Percentiles rank a stretch among this genome's conserved stretches.
Conservation (phyloP, 2,797 vertebrate species). For the Rhinichthys osculus region DNA sequence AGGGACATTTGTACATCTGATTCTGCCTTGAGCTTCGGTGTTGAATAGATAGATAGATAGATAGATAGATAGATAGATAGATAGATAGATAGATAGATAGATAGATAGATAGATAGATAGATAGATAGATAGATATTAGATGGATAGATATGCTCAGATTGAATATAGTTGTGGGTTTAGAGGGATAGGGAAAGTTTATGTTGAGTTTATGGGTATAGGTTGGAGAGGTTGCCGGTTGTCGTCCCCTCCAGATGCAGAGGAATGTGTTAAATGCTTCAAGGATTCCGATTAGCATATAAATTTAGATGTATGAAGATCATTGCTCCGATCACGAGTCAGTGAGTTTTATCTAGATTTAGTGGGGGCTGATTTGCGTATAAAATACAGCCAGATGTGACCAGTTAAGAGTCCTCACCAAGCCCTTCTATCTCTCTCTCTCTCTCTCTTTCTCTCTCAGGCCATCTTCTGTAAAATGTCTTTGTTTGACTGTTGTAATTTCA, state of each 20-base stretch:
- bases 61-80: constrained; percentile 7
- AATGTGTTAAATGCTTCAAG: constrained; percentile 78
- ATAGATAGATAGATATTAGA: constrained; percentile 14
- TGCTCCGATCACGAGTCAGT: constrained; percentile 80
- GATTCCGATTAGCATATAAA: constrained; percentile 83
- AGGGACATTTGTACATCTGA: not conserved
- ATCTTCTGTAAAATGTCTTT: constrained; percentile 58
- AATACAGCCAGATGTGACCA: constrained; percentile 77
- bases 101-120: not conserved
- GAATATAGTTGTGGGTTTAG: constrained; percentile 4
- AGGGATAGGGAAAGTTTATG: constrained; percentile 26
- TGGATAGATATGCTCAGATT: constrained; percentile 4
- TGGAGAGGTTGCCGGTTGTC: constrained; percentile 58
- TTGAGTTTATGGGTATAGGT: constrained; percentile 56
- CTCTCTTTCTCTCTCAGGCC: not conserved
- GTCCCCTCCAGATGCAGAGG: constrained; percentile 72
- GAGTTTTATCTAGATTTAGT: constrained; percentile 86
- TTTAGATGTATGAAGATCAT: constrained; percentile 84
- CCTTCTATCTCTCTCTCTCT: constrained; percentile 25
- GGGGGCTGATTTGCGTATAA: constrained; percentile 79
- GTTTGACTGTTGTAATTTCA: constrained; percentile 65
- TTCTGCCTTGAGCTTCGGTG: not conserved
- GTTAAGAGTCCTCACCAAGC: constrained; percentile 64
- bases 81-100: constrained; percentile 1
- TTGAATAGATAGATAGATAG: not conserved